These are phyloP conservation scores for Drosophila kikkawai DNA, from an alignment of 1,140 invertebrate species.

Conservation along the genomic window DNA sequence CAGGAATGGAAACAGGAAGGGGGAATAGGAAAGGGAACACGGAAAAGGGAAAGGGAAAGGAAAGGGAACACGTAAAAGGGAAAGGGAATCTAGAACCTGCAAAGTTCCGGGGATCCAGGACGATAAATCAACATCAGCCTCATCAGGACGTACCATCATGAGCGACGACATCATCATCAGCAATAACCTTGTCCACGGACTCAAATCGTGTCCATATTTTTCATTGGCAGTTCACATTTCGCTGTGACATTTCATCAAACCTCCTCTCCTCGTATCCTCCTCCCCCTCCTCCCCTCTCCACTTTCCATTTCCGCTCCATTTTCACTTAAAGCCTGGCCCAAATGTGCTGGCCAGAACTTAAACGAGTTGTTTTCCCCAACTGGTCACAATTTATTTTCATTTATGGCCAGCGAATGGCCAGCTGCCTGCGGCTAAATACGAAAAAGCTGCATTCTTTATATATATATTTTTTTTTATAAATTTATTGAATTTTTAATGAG, in stretches of 20 bases:
- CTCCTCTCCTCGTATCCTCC: not conserved
- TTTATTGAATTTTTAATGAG: constrained; percentile 64
- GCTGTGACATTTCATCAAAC: not conserved
- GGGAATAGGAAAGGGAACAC: not conserved
- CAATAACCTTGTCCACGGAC: constrained; percentile 22
- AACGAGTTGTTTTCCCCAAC: constrained; percentile 14
- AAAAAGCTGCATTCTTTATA: constrained; percentile 25
- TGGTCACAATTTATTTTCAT: constrained; percentile 37
- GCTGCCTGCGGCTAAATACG: constrained; percentile 10
- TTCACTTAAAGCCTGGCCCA: constrained; percentile 18
- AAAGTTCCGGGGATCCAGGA: not conserved
- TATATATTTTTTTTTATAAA: constrained; percentile 27
- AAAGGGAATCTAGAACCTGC: not conserved
- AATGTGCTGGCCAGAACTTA: constrained; percentile 17
- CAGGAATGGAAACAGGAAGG: not conserved
- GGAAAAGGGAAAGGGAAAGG: not conserved
- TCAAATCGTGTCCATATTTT: constrained; percentile 44
- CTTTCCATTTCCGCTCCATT: constrained; percentile 22
- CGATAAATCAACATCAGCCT: constrained; percentile 64
- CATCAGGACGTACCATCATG: constrained; percentile 2
- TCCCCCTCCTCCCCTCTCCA: not conserved
- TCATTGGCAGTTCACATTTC: constrained; percentile 19
- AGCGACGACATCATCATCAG: constrained; percentile 12
- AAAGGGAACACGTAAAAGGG: not conserved
- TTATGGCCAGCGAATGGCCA: constrained; percentile 22